Evolutionary conservation across 2,888 invertebrate genomes (phyloP), one percentile per base, ranked within the genome.

Genomic region (Zonitis immaculata): DNA sequence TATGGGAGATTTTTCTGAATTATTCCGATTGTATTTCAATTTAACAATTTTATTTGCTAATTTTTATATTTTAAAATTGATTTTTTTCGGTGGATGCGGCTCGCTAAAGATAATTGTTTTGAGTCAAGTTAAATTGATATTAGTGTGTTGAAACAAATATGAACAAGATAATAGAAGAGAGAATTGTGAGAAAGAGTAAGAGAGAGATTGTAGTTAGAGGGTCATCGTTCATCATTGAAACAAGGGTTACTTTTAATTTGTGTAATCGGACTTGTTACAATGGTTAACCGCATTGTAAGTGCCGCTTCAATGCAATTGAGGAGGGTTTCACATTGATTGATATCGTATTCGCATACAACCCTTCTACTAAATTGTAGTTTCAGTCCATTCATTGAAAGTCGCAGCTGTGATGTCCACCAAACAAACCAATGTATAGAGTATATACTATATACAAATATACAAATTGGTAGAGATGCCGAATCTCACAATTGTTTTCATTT

Each of bases 201-300:
- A 16, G 14, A 16, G 35, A 14, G 9, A 35, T 18, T 9, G 5
- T 18, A 9, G 35, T n/a, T 35, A 18, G 16, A 35, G 8, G 32
- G 39, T 45, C 52, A 54, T 52, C 52, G 56, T 53, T 53, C 49
- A 55, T 59, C 57, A 57, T 52, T 47, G 53, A 55, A 55, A 54
- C 54, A 56, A 49, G 56, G 55, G 59, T 57, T 58, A 61, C 54
- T 61, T 61, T 59, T 59, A 58, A 61, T 61, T 59, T 58, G 53
- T 54, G 59, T 61, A 61, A 61, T 61, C 61, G 52, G 56, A 61
- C 57, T 61, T 59, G 61, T 61, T 61, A 61, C 61, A 59, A 51
- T 51, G 59, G 61, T 61, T 58, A 61, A 59, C 61, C 61, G 47
- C 56, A 47, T 50, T 57, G 58, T 61, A 56, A 61, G 61, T 56